These are phyloP conservation scores for Clarias magur DNA, from an alignment of 2,113 vertebrate species.

Conservation along the genomic window DNA sequence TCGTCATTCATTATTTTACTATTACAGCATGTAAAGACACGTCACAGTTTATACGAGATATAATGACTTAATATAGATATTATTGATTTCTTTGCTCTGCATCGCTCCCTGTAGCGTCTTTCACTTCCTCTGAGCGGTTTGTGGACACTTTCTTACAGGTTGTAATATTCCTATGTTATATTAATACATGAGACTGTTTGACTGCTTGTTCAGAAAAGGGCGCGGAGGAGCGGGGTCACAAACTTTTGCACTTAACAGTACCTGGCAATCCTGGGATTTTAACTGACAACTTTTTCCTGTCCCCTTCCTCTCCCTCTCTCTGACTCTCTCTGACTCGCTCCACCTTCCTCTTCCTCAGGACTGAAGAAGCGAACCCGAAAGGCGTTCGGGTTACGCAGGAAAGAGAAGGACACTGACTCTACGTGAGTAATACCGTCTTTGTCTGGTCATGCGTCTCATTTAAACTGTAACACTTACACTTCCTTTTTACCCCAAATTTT, in stretches of 20 bases:
- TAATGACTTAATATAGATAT: neutral
- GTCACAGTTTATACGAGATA: neutral
- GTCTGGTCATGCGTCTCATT: neutral
- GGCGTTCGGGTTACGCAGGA: slow-evolving; percentile 95
- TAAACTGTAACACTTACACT: neutral
- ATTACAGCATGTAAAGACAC: neutral
- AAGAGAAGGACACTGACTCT: slow-evolving; percentile 93
- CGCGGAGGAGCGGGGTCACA: neutral
- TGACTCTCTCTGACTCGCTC: neutral
- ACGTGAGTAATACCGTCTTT: slow-evolving; percentile 75
- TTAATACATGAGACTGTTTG: no score
- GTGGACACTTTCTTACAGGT: neutral
- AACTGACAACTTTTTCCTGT: neutral
- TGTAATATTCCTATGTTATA: no score
- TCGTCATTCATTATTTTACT: neutral
- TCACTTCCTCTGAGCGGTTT: neutral
- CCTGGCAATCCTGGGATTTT: neutral
- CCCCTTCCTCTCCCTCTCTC: no score
- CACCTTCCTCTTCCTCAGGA: slow-evolving; percentile 71
- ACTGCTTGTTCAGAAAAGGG: neutral
- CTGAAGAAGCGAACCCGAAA: slow-evolving; percentile 98
- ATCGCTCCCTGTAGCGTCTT: neutral
- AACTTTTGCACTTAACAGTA: neutral
- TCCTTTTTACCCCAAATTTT: neutral
- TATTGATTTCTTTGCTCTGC: no score